Evolutionary conservation across 2,888 invertebrate species (phyloP).

Genomic region (Pollenia labialis): DNA sequence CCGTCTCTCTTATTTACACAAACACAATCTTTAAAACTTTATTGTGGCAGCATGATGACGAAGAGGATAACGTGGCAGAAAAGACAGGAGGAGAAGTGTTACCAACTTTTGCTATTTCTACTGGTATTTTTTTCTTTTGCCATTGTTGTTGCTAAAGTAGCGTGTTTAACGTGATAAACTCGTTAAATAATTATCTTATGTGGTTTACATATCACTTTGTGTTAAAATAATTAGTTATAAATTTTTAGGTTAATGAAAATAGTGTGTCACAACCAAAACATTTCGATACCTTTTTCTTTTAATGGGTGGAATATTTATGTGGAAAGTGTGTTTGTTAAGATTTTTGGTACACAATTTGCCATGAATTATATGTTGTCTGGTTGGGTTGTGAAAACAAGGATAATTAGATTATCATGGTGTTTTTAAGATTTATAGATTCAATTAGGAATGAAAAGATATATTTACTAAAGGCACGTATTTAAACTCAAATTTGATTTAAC

Average conservation of each 20-base stretch:
- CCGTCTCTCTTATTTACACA: not conserved
- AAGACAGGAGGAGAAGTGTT: not conserved
- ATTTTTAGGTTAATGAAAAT: conserved; percentile 40
- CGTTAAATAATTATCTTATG: conserved; percentile 69
- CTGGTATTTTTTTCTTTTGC: not conserved
- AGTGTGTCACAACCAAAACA: conserved; percentile 24
- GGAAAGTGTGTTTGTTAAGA: not conserved
- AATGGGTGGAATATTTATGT: not conserved
- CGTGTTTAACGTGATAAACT: conserved; percentile 60
- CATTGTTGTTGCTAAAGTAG: conserved; percentile 41
- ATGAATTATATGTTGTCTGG: conserved; percentile 23
- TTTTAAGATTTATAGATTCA: conserved; percentile 47
- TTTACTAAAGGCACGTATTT: no score
- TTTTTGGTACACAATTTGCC: not conserved
- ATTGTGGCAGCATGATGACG: conserved; percentile 37
- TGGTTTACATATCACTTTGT: conserved; percentile 56
- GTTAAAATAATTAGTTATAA: conserved; percentile 63
- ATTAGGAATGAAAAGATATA: not conserved
- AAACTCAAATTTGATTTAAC: not conserved
- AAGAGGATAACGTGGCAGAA: conserved; percentile 8
- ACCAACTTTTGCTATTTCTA: not conserved
- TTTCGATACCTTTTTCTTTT: not conserved
- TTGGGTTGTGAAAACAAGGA: not conserved
- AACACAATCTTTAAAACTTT: conserved; percentile 45
- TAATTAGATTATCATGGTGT: conserved; percentile 32